Percentiles rank a stretch among this genome's conserved stretches.
Evolutionary conservation across 2,888 invertebrate species (phyloP).

Genomic region (Abrostola tripartita): DNA sequence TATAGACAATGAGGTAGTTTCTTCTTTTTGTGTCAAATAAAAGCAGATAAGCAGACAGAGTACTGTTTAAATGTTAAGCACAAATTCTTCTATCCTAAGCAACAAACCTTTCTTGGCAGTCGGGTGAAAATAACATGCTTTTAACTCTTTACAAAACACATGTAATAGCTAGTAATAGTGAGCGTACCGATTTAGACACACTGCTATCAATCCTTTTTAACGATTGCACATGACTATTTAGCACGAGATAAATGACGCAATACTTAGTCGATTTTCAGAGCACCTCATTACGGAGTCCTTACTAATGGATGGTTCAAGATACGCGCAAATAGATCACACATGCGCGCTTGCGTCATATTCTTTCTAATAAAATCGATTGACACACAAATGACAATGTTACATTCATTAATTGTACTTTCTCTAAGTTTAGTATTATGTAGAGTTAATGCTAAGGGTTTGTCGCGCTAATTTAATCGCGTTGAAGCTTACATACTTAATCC

Average conservation of each 20-base stretch:
- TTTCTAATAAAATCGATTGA: slow-evolving; percentile 24
- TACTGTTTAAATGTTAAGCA: too few relatives aligned
- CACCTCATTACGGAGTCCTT: slow-evolving; percentile 12
- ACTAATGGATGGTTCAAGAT: slow-evolving; percentile 15
- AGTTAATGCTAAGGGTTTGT: background rate
- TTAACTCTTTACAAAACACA: too few relatives aligned
- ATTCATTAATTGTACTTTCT: slow-evolving; percentile 26
- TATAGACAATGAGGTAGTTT: slow-evolving; percentile 40
- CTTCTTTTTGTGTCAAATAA: slow-evolving; percentile 14
- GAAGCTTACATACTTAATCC: too few relatives aligned
- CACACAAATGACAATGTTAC: slow-evolving; percentile 25
- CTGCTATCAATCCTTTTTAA: background rate
- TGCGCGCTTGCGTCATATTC: slow-evolving; percentile 40
- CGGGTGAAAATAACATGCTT: too few relatives aligned
- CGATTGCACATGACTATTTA: slow-evolving; percentile 3
- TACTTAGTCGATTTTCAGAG: slow-evolving; percentile 15
- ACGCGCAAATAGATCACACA: slow-evolving; percentile 10
- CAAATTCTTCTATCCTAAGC: too few relatives aligned
- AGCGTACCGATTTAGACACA: too few relatives aligned
- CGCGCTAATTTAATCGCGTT: too few relatives aligned
- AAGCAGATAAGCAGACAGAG: background rate
- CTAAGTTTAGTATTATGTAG: slow-evolving; percentile 36
- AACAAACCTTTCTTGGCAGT: too few relatives aligned
- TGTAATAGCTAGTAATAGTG: too few relatives aligned
- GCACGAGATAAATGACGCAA: slow-evolving; percentile 14